phyloP scores from a whole-genome alignment of 2,113 vertebrate species.

The Ctenodactylus gundi region DNA sequence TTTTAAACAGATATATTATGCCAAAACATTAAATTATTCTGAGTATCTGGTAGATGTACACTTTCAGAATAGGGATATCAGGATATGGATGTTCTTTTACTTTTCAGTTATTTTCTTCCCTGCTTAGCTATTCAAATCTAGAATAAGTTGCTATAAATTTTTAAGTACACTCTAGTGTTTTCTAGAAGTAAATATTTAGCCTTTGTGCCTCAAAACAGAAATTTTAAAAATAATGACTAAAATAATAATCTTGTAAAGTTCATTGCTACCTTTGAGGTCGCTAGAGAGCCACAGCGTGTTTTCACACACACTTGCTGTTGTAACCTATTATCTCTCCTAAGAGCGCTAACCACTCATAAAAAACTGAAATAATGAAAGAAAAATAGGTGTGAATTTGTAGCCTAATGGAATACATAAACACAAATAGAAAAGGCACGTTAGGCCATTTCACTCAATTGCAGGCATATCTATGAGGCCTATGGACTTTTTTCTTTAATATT shows the following conservation, averaged over 20 bases:
- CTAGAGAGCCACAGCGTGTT: neutral
- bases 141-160: neutral
- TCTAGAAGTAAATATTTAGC: neutral
- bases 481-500: too few relatives aligned
- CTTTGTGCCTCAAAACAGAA: neutral
- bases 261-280: neutral
- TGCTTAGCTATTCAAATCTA: neutral
- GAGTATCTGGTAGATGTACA: neutral
- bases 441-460: too few relatives aligned
- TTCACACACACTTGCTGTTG: neutral
- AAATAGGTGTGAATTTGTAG: neutral
- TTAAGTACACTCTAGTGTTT: neutral
- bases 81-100: neutral
- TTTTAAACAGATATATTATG: neutral
- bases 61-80: neutral
- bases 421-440: neutral
- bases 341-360: neutral
- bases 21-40: neutral
- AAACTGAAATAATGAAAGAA: neutral
- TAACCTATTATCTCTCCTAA: neutral
- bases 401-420: neutral
- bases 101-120: neutral
- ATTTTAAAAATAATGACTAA: slow-evolving; percentile 13
- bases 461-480: too few relatives aligned
- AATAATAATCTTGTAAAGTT: neutral